Conservation (phyloP, 2,888 invertebrate genomes). For the Sesia apiformis region DNA sequence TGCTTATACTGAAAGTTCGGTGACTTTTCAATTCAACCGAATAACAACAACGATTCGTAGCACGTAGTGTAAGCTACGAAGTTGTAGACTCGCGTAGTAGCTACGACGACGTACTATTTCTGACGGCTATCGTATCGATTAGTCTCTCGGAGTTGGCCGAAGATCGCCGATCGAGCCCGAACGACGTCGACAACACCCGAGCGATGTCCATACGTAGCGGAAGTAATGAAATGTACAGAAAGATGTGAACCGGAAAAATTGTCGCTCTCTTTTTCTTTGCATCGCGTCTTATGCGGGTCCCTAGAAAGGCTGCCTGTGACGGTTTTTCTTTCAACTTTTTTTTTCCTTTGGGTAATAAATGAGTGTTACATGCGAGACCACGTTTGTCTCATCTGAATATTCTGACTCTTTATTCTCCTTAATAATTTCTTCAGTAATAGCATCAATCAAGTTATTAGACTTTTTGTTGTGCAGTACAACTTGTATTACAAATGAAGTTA, state of each 20-base stretch:
- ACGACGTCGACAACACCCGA: constrained; percentile 33
- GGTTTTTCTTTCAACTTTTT: constrained; percentile 43
- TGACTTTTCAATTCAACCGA: too few species aligned
- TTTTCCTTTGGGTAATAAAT: constrained; percentile 23
- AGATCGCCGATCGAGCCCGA: constrained; percentile 36
- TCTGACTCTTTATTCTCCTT: background rate
- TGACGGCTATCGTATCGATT: constrained; percentile 69
- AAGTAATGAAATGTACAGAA: constrained; percentile 72
- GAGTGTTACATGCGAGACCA: constrained; percentile 31
- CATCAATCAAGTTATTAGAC: background rate
- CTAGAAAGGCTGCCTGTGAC: constrained; percentile 41
- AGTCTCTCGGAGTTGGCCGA: constrained; percentile 43
- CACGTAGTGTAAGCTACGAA: constrained; percentile 50
- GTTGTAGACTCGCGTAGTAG: constrained; percentile 56
- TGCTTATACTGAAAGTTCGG: too few species aligned
- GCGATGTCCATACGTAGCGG: constrained; percentile 58
- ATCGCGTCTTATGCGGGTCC: constrained; percentile 48
- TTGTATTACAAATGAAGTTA: background rate
- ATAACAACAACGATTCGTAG: constrained; percentile 1
- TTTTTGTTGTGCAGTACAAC: background rate
- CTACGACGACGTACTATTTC: constrained; percentile 39
- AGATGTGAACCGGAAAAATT: constrained; percentile 73
- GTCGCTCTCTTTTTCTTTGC: constrained; percentile 64
- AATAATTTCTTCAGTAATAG: background rate
- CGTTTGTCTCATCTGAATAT: constrained; percentile 15